Evolutionary conservation across 2,113 vertebrate genomes (phyloP).

Genomic region (Cichladusa arquata): DNA sequence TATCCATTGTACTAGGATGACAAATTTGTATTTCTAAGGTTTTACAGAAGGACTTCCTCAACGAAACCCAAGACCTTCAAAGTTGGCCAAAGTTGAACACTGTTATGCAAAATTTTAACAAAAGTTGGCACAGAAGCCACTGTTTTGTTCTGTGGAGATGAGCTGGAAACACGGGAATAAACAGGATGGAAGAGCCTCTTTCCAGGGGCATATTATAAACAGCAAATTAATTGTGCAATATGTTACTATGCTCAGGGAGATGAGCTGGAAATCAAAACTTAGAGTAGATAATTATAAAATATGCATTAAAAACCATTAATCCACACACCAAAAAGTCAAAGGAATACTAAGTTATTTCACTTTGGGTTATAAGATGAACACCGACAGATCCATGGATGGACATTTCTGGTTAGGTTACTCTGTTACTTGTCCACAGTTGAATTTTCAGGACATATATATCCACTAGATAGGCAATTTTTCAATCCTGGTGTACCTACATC

Average conservation of each 20-base stretch:
- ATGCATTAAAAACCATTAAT: background rate
- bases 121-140: slow-evolving; percentile 22
- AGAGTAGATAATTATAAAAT: background rate
- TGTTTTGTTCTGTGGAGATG: background rate
- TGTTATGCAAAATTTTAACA: background rate
- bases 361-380: background rate
- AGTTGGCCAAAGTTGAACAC: background rate
- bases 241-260: background rate
- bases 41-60: background rate
- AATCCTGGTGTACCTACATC: background rate
- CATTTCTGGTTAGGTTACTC: background rate
- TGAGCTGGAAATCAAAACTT: background rate
- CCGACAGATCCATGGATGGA: background rate
- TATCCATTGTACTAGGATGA: background rate
- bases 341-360: background rate
- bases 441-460: background rate
- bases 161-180: background rate
- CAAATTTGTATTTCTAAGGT: background rate
- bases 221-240: slow-evolving; percentile 31
- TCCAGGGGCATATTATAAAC: slow-evolving; percentile 44
- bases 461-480: background rate
- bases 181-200: slow-evolving; percentile 26
- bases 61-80: background rate
- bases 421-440: background rate
- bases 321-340: background rate